Conservation (phyloP, 1,140 invertebrate species). For the Drosophila setifemur region DNA sequence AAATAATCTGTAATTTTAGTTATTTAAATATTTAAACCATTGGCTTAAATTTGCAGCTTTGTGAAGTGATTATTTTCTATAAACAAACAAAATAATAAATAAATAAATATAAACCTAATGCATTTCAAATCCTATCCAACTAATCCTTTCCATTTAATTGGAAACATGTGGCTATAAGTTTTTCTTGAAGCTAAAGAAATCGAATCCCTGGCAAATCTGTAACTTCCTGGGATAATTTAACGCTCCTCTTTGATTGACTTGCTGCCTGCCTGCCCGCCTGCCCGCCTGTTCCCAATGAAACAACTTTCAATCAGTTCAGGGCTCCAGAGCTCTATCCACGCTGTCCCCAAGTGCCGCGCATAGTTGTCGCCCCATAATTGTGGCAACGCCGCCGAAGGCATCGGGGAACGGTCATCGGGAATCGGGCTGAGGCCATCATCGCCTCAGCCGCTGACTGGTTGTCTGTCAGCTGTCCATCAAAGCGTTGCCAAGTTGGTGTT, state of each 20-base stretch:
- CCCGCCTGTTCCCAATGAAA: background rate
- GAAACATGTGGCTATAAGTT: too few relatives aligned
- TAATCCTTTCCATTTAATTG: too few relatives aligned
- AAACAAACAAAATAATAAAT: too few relatives aligned
- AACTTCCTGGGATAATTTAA: slow-evolving; percentile 23
- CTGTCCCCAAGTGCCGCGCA: slow-evolving; percentile 74
- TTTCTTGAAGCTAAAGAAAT: too few relatives aligned
- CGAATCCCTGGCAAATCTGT: too few relatives aligned
- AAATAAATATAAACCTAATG: too few relatives aligned
- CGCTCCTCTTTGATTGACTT: slow-evolving; percentile 27
- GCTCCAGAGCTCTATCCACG: slow-evolving; percentile 21
- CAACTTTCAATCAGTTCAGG: slow-evolving; percentile 37
- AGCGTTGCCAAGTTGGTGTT: slow-evolving; percentile 77
- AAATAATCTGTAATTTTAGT: too few relatives aligned
- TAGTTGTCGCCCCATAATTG: slow-evolving; percentile 79
- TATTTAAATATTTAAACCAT: too few relatives aligned
- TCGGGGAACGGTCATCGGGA: background rate
- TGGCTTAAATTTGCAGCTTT: too few relatives aligned
- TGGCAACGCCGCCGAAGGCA: slow-evolving; percentile 33
- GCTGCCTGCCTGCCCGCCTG: slow-evolving; percentile 5
- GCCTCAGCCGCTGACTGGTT: slow-evolving; percentile 62
- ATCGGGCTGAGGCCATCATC: slow-evolving; percentile 18
- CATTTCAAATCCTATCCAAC: too few relatives aligned
- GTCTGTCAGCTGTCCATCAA: slow-evolving; percentile 79
- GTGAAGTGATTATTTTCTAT: too few relatives aligned